Evolutionary conservation across 2,113 vertebrate genomes (phyloP), one percentile per base, ranked within the genome.

Genomic region (Chloroceryle aenea): DNA sequence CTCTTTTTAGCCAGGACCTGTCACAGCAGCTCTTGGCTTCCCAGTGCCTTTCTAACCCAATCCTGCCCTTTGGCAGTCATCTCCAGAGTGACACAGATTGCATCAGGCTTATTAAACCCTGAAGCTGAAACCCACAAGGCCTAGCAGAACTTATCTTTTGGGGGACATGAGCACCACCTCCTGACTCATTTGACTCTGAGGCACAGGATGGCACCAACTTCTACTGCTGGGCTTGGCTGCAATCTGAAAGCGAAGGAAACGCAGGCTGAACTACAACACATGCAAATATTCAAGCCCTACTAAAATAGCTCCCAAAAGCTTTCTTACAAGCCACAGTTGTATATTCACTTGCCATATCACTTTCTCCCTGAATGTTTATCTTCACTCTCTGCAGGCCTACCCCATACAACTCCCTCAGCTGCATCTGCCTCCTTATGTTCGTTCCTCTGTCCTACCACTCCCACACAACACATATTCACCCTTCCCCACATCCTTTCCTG

Each of bases 51-150:
- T 4, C 83, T 89, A 2, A 55, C 10, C 52, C 7, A 9, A 14
- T 26, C 47, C 52, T 89, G 87, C 78, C 73, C 80, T 85, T 89
- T 71, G 83, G 85, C 40, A 62, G 36, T 13, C 32, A 45, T 61
- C 69, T 55, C 83, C 73, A 27, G 30, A 45, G 86, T n/a, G 84
- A 58, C n/a, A 18, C 1, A 23, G 75, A 11, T 40, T 48, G 50
- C 40, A 53, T 2, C 53, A 38, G 64, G 29, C 34, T 20, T 17
- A 40, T 58, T 78, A 40, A 40, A 72, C 30, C 80, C 59, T 29
- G 43, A 42, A 84, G 74, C n/a, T 56, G 18, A 47, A 52, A 71
- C n/a, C 29, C 32, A 56, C 34, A 62, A 15, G 0, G 12, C 15
- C 52, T 29, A 42, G 26, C 45, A 83, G 67, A 76, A 11, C 17